Base-by-base conservation (phyloP, 2,113 vertebrate genomes). In the Dicrurus megarhynchus region DNA sequence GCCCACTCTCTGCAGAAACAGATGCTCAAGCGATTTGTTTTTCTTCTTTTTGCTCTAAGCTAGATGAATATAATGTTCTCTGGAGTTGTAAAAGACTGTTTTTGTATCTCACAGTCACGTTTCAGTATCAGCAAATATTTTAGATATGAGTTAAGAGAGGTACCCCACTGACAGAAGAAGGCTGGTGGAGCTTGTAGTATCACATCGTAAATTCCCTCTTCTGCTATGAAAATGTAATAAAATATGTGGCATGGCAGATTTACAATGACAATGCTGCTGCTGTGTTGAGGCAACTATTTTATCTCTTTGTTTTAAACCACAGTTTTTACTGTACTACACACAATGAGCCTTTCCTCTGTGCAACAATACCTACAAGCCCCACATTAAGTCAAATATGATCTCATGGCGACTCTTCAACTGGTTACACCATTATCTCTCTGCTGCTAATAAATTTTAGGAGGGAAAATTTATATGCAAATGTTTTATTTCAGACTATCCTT, bases 111-210 rank as follows among this genome's bases (percentile, higher is more conserved):
- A 70, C 75, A 89, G 89, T 87, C 90, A 80, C 41, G 53, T 97
- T 94, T 89, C 92, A 85, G 92, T 92, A 92, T 96, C 96, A 94
- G 97, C 90, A 96, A 96, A 97, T 97, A 97, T 95, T 96, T 97
- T 89, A 96, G 89, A 84, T 89, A 64, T 77, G 90, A 97, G 86
- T 96, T 87, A 97, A 92, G 87, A 96, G 90, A 96, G 93, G 93
- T 96, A 94, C 86, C 93, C 91, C 89, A 88, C 85, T 96, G 95
- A 98, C 93, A 95, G 95, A 82, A 90, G 89, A 64, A 92, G 84
- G 82, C 88, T 96, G 88, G 94, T 28, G 39, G 93, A 95, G 65
- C 91, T 95, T 97, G 96, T 95, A 57, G 80, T 87, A 89, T 94
- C 95, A 96, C 94, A 61, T 95, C 73, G 7, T 97, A 97, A 96